Evolutionary conservation across 1,140 invertebrate genomes (phyloP).

Genomic region (Dysdera silvatica): DNA sequence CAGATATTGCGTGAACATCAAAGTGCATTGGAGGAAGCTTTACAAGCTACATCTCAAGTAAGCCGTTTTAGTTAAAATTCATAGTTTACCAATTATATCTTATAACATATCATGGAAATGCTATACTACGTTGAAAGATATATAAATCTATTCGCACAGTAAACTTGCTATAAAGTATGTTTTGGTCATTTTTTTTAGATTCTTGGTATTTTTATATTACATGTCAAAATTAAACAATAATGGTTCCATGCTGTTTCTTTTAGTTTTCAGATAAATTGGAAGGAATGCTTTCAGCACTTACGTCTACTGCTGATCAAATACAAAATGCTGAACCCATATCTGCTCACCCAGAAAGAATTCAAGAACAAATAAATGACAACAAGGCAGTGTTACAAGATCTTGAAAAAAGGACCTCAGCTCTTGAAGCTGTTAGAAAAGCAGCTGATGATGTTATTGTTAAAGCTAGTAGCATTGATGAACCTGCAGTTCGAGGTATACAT

Average conservation of each 20-base stretch:
- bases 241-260: not conserved
- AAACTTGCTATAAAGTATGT: too few relatives aligned
- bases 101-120: too few relatives aligned
- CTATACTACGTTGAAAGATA: too few relatives aligned
- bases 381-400: conserved; percentile 80
- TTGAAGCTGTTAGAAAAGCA: conserved; percentile 80
- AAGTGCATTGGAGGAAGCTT: conserved; percentile 79
- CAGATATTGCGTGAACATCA: conserved; percentile 74
- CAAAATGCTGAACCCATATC: conserved; percentile 84
- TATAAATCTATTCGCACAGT: too few relatives aligned
- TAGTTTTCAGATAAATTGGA: conserved; percentile 91
- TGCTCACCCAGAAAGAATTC: conserved; percentile 84
- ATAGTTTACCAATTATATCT: too few relatives aligned
- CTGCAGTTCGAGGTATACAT: conserved; percentile 62
- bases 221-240: too few relatives aligned
- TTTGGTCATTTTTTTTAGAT: too few relatives aligned
- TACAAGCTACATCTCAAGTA: conserved; percentile 56
- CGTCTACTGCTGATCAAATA: conserved; percentile 77
- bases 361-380: conserved; percentile 92
- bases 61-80: not conserved
- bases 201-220: too few relatives aligned
- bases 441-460: conserved; percentile 91
- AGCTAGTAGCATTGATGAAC: conserved; percentile 79
- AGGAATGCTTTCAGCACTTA: conserved; percentile 86
- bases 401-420: conserved; percentile 80